Base-by-base conservation (phyloP, 1,140 invertebrate genomes). In the Drosophila ambigua region DNA sequence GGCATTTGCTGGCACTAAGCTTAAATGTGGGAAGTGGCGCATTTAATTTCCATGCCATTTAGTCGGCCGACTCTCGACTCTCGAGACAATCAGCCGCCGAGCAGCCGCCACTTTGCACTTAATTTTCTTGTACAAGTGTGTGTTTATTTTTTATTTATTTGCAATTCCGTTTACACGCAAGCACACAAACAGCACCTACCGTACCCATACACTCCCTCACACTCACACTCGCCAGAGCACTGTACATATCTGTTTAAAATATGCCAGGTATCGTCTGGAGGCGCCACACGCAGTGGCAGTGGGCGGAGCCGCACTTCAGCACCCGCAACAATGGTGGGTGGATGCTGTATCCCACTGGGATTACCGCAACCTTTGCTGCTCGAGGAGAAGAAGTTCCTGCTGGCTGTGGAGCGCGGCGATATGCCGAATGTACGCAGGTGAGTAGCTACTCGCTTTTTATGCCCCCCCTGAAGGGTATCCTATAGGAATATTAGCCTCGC, bases 341-440 rank as follows among this genome's bases (percentile, higher is more conserved):
- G 85, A 43, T 87, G 78, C 49, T 91, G 87, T 85, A 71, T 91
- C 65, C 87, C 95, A 77, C 94, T 95, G 20, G 94, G 93, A 66
- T 92, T 96, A 49, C 96, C 96, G 5, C 95, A 95, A 80, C 90
- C 95, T 11, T 92, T 97, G 16, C 95, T 93, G 53, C 90, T 95
- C 26, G 96, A 97, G 69, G 97, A 97, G 90, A 98, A 98, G 92
- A 96, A 96, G 79, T 98, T 96, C 90, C 92, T 98, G 7, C 92
- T 97, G 44, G 96, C 96, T 1, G 96, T 97, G 1, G 96, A 97
- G 92, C 93, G 97, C 49, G 96, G 96, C 9, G 96, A 98, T 88
- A 92, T 97, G 77, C 93, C 94, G 2, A 96, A 96, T 91, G 96
- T 97, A 20, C 93, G 94, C 91, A 95, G 95, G 94, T 95, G 92